Evolutionary conservation across 2,888 invertebrate genomes (phyloP).

Genomic region (Uropetala carovei): DNA sequence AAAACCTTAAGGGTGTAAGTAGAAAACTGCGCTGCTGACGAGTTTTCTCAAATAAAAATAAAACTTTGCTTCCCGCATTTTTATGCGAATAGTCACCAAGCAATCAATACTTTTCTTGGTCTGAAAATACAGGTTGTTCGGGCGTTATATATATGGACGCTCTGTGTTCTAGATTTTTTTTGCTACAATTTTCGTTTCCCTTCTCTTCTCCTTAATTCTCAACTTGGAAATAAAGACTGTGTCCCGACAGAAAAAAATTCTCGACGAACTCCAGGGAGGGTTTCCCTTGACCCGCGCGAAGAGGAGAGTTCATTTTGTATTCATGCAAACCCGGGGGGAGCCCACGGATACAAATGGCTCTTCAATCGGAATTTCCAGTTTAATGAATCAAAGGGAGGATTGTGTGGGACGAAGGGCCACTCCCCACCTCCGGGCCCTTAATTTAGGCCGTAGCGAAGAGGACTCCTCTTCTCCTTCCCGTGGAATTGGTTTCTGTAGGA

Average conservation of each 20-base stretch:
- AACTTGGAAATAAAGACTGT: not conserved
- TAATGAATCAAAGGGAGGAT: conserved; percentile 48
- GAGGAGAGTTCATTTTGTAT: conserved; percentile 35
- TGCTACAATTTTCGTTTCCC: not conserved
- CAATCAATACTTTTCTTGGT: too few relatives aligned
- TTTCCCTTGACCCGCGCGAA: not conserved
- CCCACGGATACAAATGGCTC: conserved; percentile 25
- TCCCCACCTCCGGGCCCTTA: not conserved
- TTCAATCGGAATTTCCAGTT: conserved; percentile 48
- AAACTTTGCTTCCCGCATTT: too few relatives aligned
- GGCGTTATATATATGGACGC: too few relatives aligned
- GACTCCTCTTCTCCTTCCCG: not conserved
- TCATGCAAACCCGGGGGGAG: conserved; percentile 43
- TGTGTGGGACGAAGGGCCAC: not conserved
- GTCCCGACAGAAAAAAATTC: not conserved
- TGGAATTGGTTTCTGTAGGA: conserved; percentile 9
- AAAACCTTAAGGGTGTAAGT: too few relatives aligned
- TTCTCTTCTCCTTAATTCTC: not conserved
- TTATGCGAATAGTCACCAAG: too few relatives aligned
- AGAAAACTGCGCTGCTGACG: too few relatives aligned
- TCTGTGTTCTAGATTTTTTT: too few relatives aligned
- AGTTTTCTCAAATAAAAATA: too few relatives aligned
- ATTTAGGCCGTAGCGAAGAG: conserved; percentile 4
- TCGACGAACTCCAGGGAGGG: not conserved
- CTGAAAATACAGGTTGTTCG: too few relatives aligned